Percentiles rank a stretch among this genome's conserved stretches.
phyloP scores from a whole-genome alignment of 2,113 vertebrate species.

The Lanius collurio region DNA sequence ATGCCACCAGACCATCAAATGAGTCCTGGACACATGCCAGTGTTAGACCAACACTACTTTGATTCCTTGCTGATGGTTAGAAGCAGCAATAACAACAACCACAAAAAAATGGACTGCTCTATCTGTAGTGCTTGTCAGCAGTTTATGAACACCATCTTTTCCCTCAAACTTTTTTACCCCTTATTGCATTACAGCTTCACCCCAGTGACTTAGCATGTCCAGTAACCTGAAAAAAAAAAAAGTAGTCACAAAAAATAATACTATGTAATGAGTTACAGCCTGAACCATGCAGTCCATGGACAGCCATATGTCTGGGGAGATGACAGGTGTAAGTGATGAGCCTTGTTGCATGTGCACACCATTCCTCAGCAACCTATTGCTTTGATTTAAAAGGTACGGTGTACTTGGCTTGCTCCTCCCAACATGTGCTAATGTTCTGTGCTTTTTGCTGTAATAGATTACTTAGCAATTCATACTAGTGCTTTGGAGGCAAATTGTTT shows the following conservation, averaged over 20 bases:
- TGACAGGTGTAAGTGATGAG: constrained; percentile 37
- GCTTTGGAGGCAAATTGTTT: constrained; percentile 35
- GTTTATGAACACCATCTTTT: constrained; percentile 23
- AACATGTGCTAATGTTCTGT: not conserved
- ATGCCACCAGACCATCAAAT: not conserved
- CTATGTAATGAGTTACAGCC: constrained; percentile 15
- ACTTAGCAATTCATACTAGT: constrained; percentile 1
- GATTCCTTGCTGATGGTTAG: not conserved
- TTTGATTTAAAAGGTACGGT: constrained; percentile 18
- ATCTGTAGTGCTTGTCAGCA: constrained; percentile 31
- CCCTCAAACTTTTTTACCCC: constrained; percentile 1
- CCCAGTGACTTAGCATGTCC: constrained; percentile 15
- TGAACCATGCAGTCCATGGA: not conserved
- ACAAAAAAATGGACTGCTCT: not conserved
- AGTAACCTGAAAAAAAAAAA: not conserved
- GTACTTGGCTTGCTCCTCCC: not conserved
- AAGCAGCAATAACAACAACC: not conserved
- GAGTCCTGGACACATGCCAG: not conserved
- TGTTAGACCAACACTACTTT: not conserved
- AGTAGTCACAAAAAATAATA: not conserved
- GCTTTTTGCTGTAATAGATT: not conserved
- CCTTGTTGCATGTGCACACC: not conserved
- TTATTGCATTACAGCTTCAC: constrained; percentile 17
- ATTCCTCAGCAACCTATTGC: not conserved
- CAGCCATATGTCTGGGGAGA: not conserved